Evolutionary conservation across 2,888 invertebrate genomes (phyloP).

Genomic region (Subacronicta megacephala): DNA sequence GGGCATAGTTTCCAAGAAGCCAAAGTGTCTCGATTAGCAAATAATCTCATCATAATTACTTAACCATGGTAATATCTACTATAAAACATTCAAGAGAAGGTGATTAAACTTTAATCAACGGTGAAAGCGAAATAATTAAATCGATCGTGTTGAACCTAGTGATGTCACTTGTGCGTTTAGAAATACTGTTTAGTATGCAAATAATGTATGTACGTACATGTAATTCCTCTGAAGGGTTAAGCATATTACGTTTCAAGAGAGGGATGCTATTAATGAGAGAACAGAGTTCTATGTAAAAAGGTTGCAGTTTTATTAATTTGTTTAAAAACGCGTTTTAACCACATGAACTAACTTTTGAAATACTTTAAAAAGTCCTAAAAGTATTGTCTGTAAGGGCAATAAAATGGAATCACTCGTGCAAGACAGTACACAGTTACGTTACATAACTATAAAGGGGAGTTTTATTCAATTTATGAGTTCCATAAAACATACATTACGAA

Average conservation of each 20-base stretch:
- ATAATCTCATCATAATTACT: not conserved
- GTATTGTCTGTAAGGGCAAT: conserved; percentile 27
- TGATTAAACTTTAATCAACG: conserved; percentile 26
- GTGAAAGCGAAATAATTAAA: conserved; percentile 36
- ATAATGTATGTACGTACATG: conserved; percentile 23
- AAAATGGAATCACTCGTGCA: conserved; percentile 41
- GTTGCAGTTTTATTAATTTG: too few relatives aligned
- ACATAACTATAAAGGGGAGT: conserved; percentile 36
- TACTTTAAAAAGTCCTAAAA: conserved; percentile 7
- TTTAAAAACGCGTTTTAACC: not conserved
- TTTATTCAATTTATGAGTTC: conserved; percentile 59
- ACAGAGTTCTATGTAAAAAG: conserved; percentile 4
- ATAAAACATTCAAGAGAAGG: not conserved
- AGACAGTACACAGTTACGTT: conserved; percentile 40
- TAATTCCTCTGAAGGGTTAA: conserved; percentile 32
- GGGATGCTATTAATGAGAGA: not conserved
- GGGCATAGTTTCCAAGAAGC: not conserved
- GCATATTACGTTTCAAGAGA: too few relatives aligned
- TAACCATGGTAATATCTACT: not conserved
- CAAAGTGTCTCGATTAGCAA: not conserved
- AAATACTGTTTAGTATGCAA: conserved; percentile 29
- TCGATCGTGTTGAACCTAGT: conserved; percentile 6
- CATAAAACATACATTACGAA: conserved; percentile 41
- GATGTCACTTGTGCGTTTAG: conserved; percentile 21
- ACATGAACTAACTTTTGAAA: conserved; percentile 3